Evolutionary conservation across 2,797 vertebrate species (phyloP).

Genomic region (Carcharodon carcharias): DNA sequence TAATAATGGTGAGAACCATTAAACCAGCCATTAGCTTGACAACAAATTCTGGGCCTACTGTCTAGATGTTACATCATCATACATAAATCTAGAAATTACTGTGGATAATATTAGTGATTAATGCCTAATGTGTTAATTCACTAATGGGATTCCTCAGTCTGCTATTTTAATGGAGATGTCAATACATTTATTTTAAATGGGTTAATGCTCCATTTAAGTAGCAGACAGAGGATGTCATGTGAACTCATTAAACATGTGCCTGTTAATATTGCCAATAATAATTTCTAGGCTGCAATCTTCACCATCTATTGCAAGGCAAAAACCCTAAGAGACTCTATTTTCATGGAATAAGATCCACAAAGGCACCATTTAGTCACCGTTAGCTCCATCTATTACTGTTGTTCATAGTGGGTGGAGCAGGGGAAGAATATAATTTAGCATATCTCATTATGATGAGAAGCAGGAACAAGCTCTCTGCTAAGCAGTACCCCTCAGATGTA

Average conservation of each 20-base stretch:
- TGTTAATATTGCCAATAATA: background rate
- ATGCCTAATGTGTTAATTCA: slow-evolving; percentile 3
- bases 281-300: background rate
- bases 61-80: background rate
- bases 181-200: background rate
- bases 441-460: background rate
- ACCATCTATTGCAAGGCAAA: background rate
- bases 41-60: background rate
- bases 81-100: slow-evolving; percentile 6
- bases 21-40: background rate
- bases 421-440: background rate
- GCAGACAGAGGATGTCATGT: background rate
- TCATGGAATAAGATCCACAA: background rate
- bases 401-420: background rate
- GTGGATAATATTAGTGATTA: background rate
- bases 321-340: background rate
- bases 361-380: background rate
- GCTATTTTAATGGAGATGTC: background rate
- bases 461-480: background rate
- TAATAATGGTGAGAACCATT: background rate
- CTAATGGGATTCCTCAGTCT: background rate
- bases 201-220: background rate
- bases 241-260: background rate
- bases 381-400: background rate
- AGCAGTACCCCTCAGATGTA: background rate